Conservation (phyloP, 2,113 vertebrate genomes). For the Oenanthe oenanthe region DNA sequence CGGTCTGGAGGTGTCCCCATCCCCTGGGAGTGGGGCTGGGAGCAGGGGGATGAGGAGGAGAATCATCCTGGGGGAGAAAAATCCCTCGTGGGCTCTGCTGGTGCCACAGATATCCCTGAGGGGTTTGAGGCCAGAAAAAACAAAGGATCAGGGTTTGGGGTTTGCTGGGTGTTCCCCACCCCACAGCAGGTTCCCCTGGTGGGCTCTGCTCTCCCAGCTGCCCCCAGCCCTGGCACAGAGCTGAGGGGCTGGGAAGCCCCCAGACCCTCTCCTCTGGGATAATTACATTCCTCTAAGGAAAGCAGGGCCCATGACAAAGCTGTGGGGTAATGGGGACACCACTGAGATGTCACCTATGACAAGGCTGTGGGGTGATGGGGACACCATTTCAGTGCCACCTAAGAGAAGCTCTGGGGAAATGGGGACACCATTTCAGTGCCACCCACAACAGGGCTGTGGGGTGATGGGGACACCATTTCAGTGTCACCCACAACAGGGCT, state of each 20-base stretch:
- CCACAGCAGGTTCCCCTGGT: neutral
- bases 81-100: neutral
- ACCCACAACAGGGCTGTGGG: accelerated
- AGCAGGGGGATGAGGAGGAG: neutral
- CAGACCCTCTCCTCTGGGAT: neutral
- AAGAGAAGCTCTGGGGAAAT: too few species aligned
- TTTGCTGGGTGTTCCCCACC: neutral
- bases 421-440: neutral
- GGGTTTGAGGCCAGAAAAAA: neutral
- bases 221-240: neutral
- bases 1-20: neutral
- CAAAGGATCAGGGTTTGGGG: neutral
- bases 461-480: too few species aligned
- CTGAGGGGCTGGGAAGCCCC: neutral
- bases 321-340: neutral
- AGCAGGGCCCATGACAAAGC: neutral
- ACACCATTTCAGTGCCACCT: too few species aligned
- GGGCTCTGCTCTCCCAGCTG: neutral
- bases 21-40: neutral
- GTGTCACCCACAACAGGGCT: too few species aligned
- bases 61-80: neutral
- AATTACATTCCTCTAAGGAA: neutral
- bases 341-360: too few species aligned
- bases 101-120: neutral
- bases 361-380: too few species aligned